Evolutionary conservation across 2,797 vertebrate genomes (phyloP).

Genomic region (Sebastes iracundus): DNA sequence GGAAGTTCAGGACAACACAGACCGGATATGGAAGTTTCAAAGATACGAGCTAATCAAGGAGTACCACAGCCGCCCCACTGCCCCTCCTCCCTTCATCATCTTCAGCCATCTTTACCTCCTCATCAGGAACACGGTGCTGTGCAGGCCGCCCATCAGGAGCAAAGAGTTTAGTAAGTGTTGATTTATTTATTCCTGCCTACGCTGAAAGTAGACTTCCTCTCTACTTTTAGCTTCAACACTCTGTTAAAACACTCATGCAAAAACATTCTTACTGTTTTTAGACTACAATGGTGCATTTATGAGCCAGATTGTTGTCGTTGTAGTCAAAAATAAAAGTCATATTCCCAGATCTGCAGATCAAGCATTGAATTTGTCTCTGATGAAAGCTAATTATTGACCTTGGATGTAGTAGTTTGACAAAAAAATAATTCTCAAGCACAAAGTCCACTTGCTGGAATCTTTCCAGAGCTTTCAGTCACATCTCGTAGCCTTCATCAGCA

Average conservation of each 20-base stretch:
- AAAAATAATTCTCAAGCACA: fast-evolving
- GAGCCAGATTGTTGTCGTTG: not conserved
- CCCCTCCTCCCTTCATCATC: conserved; percentile 92
- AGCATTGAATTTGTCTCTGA: not conserved
- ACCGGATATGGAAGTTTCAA: conserved; percentile 98
- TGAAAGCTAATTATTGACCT: not conserved
- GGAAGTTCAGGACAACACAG: conserved; percentile 94
- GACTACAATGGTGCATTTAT: not conserved
- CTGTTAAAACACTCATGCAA: not conserved
- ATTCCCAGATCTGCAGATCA: not conserved
- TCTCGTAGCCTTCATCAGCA: too few relatives aligned
- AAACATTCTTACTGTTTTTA: not conserved
- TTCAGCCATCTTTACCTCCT: conserved; percentile 90
- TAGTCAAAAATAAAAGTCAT: not conserved
- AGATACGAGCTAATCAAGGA: conserved; percentile 93
- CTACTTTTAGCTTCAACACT: not conserved
- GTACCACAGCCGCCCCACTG: conserved; percentile 89
- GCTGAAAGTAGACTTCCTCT: not conserved
- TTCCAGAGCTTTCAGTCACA: too few relatives aligned
- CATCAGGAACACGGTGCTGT: conserved; percentile 75
- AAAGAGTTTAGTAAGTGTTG: conserved; percentile 87
- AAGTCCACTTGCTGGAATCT: fast-evolving
- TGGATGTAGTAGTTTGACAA: too few relatives aligned
- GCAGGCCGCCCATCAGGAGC: conserved; percentile 47
- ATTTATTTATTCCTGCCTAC: not conserved